These are phyloP conservation scores for Maylandia zebra DNA, from an alignment of 2,113 vertebrate species.

Conservation along the genomic window DNA sequence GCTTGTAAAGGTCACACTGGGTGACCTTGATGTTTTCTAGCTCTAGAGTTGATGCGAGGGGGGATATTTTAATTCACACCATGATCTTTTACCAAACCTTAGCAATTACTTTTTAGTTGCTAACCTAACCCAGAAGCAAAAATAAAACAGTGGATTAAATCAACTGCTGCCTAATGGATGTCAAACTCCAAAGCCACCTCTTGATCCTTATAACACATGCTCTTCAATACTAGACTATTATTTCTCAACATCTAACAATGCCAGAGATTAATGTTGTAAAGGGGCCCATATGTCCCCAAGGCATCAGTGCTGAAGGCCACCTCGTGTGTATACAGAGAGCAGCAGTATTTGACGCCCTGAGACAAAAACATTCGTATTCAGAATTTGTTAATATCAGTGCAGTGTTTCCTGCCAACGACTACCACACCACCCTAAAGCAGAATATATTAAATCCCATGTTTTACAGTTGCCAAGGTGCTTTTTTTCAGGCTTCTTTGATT, in stretches of 20 bases:
- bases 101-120: neutral
- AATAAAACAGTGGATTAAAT: neutral
- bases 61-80: neutral
- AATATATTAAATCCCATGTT: neutral
- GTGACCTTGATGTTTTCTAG: neutral
- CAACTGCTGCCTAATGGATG: neutral
- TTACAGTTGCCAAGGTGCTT: neutral
- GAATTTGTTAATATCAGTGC: neutral
- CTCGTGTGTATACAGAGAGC: neutral
- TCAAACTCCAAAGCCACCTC: neutral
- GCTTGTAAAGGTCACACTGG: neutral
- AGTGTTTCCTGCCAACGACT: neutral
- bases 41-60: neutral
- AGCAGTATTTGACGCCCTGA: neutral
- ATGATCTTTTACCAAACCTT: neutral
- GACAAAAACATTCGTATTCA: neutral
- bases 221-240: neutral
- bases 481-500: neutral
- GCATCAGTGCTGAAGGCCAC: neutral
- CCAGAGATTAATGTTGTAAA: neutral
- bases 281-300: neutral
- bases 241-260: neutral
- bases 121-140: neutral
- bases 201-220: neutral
- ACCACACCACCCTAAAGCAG: neutral